Evolutionary conservation across 2,113 vertebrate species (phyloP).

Genomic region (Myodes glareolus): DNA sequence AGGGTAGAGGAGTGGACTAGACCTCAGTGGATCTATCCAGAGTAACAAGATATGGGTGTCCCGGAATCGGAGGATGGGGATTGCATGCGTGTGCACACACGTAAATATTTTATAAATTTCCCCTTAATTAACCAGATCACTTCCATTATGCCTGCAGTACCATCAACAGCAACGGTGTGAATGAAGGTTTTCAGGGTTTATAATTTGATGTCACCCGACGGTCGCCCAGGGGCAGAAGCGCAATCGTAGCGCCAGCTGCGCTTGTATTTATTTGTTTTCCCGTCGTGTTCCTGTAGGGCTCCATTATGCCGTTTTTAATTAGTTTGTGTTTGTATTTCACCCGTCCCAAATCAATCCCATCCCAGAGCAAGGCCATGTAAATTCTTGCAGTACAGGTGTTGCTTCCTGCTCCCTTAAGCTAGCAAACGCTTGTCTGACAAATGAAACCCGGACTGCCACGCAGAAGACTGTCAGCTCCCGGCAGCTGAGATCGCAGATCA

Average conservation of each 20-base stretch:
- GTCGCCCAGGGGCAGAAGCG: conserved; percentile 85
- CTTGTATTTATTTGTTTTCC: conserved; percentile 88
- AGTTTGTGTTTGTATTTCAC: conserved; percentile 89
- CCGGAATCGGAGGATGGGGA: background rate
- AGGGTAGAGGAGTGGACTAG: background rate
- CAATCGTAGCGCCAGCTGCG: conserved; percentile 87
- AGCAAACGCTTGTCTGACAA: conserved; percentile 89
- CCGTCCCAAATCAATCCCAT: conserved; percentile 89
- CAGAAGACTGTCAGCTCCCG: conserved; percentile 89
- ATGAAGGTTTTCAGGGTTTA: conserved; percentile 80
- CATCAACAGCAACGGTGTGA: conserved; percentile 80
- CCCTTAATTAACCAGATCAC: conserved; percentile 87
- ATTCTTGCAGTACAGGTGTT: conserved; percentile 83
- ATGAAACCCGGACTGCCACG: conserved; percentile 88
- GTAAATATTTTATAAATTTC: conserved; percentile 83
- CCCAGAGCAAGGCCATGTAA: conserved; percentile 88
- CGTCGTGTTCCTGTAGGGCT: conserved; percentile 88
- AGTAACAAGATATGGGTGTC: background rate
- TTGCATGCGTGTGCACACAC: conserved; percentile 27
- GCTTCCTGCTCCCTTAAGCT: conserved; percentile 75
- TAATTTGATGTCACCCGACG: conserved; percentile 86
- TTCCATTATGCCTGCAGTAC: conserved; percentile 81
- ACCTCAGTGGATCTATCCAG: background rate
- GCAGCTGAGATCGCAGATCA: conserved; percentile 88
- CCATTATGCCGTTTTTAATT: conserved; percentile 90